Base-by-base conservation (phyloP, 2,797 vertebrate species). In the Pseudochirops cupreus region DNA sequence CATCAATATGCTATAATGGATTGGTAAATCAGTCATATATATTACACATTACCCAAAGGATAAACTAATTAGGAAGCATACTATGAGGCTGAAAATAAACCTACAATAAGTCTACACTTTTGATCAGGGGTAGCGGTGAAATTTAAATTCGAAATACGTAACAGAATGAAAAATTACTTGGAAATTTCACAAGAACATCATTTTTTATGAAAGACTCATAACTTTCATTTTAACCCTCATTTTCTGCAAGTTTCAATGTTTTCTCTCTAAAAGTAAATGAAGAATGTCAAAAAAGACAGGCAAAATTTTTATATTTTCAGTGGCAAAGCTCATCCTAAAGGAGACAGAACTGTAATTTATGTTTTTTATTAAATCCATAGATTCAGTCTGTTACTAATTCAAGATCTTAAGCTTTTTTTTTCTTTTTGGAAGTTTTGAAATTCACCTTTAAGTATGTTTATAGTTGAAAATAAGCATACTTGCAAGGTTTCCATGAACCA, bases 351-450 rank as follows among this genome's bases (percentile, higher is more conserved):
- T 67, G 12, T 24, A 90, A 92, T 87, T 59, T 89, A 67, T 97
- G 92, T 26, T 39, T 94, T 96, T 95, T 92, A 95, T 95, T 89
- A 97, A 92, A 39, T 54, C 53, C 62, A 24, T 5, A 67, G 29
- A 95, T 87, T 93, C 89, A 67, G 91, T 93, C 93, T 95, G 33
- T 93, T 94, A 94, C 62, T 92, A 93, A 94, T 92, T 96, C 31
- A 89, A 95, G 55, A 90, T 94, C 91, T 93, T 92, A 93, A 93
- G 52, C 56, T 92, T 94, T 96, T 58, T 57, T 58, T 57, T 57
- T 54, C 53, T 54, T 52, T 26, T 91, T 96, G 29, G 59, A 50
- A 93, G 96, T 95, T 97, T 91, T 93, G 67, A 94, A 94, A 94
- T 91, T 92, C 16, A 96, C 94, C 94, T 95, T 87, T 96, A 67